These are phyloP conservation scores for Polylopha cassiicola DNA, from an alignment of 2,888 invertebrate species.

Conservation along the genomic window DNA sequence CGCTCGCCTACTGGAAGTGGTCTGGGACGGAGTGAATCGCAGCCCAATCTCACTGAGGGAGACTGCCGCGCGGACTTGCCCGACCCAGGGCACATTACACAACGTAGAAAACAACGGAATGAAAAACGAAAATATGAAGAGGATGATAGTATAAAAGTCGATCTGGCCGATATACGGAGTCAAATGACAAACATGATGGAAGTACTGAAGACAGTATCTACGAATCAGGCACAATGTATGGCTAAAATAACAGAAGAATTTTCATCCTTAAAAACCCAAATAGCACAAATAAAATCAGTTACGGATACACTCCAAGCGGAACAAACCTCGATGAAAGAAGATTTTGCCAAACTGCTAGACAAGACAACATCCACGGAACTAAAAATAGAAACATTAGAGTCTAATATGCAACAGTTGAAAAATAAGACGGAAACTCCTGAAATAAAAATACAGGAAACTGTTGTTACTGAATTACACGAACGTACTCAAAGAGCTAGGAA, in stretches of 20 bases:
- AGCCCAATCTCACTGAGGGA: neutral
- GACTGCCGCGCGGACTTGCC: neutral
- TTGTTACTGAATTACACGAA: neutral
- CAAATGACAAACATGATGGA: slow-evolving; percentile 1
- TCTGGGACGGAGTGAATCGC: neutral
- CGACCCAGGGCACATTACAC: neutral
- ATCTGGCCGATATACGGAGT: neutral
- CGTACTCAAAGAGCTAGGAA: neutral
- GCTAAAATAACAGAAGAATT: neutral
- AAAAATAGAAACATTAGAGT: neutral
- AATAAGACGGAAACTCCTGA: neutral
- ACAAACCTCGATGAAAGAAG: neutral
- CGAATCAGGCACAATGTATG: neutral
- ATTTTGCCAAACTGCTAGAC: neutral
- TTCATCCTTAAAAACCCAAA: neutral
- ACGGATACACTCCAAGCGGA: neutral
- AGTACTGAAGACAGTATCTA: neutral
- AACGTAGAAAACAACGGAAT: neutral
- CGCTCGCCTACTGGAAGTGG: neutral
- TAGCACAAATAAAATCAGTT: neutral
- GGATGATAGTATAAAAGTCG: neutral
- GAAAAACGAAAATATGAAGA: neutral
- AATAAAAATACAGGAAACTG: neutral
- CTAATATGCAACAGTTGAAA: neutral
- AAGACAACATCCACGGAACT: neutral